Evolutionary conservation across 2,888 invertebrate species (phyloP).

Genomic region (Hartigia nigra): DNA sequence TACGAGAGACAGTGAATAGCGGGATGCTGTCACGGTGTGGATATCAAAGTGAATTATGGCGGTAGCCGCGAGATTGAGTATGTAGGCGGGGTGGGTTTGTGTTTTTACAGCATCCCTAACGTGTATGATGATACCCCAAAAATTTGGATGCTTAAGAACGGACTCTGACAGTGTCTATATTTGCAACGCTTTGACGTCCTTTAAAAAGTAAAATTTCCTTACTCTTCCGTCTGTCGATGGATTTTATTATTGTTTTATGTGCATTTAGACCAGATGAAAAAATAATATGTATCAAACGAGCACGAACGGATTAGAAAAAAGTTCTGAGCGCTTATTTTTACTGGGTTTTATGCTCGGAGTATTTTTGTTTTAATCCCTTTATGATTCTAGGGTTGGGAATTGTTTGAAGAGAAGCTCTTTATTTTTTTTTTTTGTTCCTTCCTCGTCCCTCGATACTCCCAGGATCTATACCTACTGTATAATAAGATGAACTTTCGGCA

Average conservation of each 20-base stretch:
- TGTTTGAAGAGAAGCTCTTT: slow-evolving; percentile 7
- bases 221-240: too few relatives aligned
- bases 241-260: background rate
- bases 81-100: background rate
- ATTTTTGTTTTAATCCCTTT: background rate
- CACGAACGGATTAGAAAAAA: background rate
- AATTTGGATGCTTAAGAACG: background rate
- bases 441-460: slow-evolving; percentile 3
- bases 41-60: slow-evolving; percentile 20
- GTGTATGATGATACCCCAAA: background rate
- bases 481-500: background rate
- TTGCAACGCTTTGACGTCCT: background rate
- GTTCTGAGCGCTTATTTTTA: background rate
- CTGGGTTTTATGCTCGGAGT: background rate
- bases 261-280: background rate
- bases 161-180: background rate
- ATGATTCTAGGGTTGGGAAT: background rate
- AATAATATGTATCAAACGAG: background rate
- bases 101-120: background rate
- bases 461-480: background rate
- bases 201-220: background rate
- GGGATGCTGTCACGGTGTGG: slow-evolving; percentile 43
- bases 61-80: slow-evolving; percentile 7
- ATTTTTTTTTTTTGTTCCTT: background rate
- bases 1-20: slow-evolving; percentile 40